These are phyloP conservation scores for Myopa tessellatipennis DNA, from an alignment of 2,888 invertebrate genomes.

Conservation along the genomic window DNA sequence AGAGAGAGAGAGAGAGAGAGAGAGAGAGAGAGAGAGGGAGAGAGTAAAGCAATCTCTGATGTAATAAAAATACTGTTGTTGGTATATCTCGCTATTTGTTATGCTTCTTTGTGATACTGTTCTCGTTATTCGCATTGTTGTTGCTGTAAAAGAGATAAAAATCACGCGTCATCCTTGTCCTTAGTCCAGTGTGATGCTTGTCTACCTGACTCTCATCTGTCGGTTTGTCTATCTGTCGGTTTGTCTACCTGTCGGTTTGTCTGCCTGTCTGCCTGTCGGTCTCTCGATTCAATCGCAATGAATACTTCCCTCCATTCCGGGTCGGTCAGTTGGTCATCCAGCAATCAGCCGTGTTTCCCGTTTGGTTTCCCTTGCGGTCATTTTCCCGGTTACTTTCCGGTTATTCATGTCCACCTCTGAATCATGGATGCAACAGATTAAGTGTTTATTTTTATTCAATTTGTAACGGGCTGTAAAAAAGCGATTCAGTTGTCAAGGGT, in stretches of 20 bases:
- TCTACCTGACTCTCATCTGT: background rate
- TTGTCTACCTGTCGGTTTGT: no score
- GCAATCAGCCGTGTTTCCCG: background rate
- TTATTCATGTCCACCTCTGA: background rate
- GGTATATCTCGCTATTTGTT: background rate
- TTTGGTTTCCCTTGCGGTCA: background rate
- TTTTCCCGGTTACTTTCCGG: slow-evolving; percentile 7
- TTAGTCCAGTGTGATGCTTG: background rate
- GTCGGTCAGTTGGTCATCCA: background rate
- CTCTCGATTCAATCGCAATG: background rate
- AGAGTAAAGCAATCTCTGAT: background rate
- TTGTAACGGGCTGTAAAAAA: background rate
- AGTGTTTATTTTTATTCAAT: slow-evolving; percentile 37
- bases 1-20: background rate
- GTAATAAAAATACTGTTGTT: background rate
- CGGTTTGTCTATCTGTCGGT: no score
- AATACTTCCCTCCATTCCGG: background rate
- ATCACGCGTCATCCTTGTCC: slow-evolving; percentile 12
- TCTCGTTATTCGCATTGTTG: background rate
- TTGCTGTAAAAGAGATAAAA: background rate
- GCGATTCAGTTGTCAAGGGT: background rate
- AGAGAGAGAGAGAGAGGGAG: background rate
- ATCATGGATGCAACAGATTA: slow-evolving; percentile 42
- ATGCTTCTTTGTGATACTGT: background rate
- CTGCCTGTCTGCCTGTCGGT: background rate